Base-by-base conservation (phyloP, 2,888 invertebrate species). In the Chloroclysta siterata region DNA sequence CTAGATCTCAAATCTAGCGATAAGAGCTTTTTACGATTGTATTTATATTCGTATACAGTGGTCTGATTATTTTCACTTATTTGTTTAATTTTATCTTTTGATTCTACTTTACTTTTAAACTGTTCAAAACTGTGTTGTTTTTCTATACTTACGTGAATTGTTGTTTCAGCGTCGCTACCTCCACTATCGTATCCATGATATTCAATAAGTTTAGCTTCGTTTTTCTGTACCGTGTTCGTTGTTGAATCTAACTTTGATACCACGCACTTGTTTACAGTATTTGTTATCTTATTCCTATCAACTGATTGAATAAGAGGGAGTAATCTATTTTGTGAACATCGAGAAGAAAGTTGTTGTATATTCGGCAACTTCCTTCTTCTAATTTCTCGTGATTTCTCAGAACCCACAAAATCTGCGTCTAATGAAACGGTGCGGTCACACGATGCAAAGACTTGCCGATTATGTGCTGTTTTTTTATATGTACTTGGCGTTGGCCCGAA, bases 121-220 rank as follows among this genome's bases (percentile, higher is more conserved):
- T 54, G 58, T 60, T 84, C 79, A 17, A 73, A 63, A 72, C 75
- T 82, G 56, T 74, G 83, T 69, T 82, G 80, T 69, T 80, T 87
- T 8, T 91, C 90, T 72, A 88, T 82, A 69, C 84, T 92, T 47
- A 93, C 78, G 64, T 94, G 89, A 54, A 94, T 93, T 53, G 93
- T 93, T 3, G 93, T 93, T 81, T 94, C 93, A 50, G 91, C 92
- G 65, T 89, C 88, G 71, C 93, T 94, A 41, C 88, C 85, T 61
- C 93, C 93, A 67, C 93, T 93, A 44, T 94, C 93, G 73, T 94
- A 94, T n/a, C 93, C 92, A 72, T 93, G 93, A 76, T 93, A 93
- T 68, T 90, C 83, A 44, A 77, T 74, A 36, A 60, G 48, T 13
- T 54, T 67, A 48, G 77, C 79, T 41, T 79, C 77, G 44, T 66